Conservation (phyloP, 2,888 invertebrate genomes). For the Calliopum simillimum region DNA sequence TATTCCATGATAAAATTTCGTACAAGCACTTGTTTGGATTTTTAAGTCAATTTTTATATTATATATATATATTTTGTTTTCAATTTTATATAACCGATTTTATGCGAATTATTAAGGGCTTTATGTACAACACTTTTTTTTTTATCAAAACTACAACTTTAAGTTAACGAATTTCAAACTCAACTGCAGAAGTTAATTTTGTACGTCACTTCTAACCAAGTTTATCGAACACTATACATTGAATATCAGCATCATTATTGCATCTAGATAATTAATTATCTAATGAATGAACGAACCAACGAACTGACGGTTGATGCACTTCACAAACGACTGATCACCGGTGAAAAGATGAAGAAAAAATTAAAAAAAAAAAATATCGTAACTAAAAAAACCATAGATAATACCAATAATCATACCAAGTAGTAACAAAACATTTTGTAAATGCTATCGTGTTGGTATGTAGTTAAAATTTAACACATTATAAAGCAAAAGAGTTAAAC, state of each 20-base stretch:
- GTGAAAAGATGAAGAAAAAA: constrained; percentile 53
- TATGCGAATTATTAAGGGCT: constrained; percentile 8
- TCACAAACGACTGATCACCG: constrained; percentile 61
- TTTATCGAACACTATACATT: constrained; percentile 28
- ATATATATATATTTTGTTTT: not conserved
- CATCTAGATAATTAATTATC: constrained; percentile 43
- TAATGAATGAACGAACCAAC: constrained; percentile 35
- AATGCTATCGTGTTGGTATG: constrained; percentile 42
- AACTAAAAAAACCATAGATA: constrained; percentile 34
- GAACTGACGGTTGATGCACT: constrained; percentile 61
- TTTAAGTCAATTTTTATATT: not conserved
- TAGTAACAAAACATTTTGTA: constrained; percentile 43
- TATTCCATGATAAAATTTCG: constrained; percentile 55
- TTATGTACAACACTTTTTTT: constrained; percentile 8
- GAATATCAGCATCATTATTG: constrained; percentile 40
- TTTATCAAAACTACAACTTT: not conserved
- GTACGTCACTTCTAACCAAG: not conserved
- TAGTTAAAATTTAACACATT: constrained; percentile 36
- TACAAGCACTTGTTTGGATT: constrained; percentile 10
- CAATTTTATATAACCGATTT: constrained; percentile 11
- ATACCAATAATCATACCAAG: constrained; percentile 18
- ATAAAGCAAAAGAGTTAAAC: not conserved
- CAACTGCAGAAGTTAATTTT: constrained; percentile 25
- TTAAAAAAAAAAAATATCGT: constrained; percentile 36
- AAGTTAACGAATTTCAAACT: constrained; percentile 15